Conservation (phyloP, 2,113 vertebrate species). For the Dermatemys mawii region DNA sequence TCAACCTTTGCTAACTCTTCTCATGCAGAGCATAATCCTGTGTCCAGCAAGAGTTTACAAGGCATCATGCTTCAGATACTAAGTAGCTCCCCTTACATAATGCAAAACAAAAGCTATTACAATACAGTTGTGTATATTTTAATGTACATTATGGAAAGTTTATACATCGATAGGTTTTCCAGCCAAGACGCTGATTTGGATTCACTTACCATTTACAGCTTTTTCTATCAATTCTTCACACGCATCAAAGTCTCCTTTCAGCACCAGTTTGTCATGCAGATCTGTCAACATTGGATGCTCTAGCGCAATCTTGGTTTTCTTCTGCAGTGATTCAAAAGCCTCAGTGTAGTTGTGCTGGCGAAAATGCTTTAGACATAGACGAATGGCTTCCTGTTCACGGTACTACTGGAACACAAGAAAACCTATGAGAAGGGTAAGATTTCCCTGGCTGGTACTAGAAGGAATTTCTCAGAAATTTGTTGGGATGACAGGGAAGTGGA, state of each 20-base stretch:
- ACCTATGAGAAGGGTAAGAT: slow-evolving; percentile 69
- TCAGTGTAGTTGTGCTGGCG: slow-evolving; percentile 99
- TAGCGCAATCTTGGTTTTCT: slow-evolving; percentile 96
- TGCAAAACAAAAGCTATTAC: not conserved
- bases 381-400: slow-evolving; percentile 99
- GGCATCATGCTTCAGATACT: not conserved
- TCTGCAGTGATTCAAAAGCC: slow-evolving; percentile 98
- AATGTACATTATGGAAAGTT: not conserved
- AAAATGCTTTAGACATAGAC: slow-evolving; percentile 98
- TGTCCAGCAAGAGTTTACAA: not conserved
- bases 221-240: slow-evolving; percentile 98
- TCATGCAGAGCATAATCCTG: not conserved
- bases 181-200: not conserved
- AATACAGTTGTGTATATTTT: not conserved
- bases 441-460: slow-evolving; percentile 24
- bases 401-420: slow-evolving; percentile 89
- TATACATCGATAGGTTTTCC: not conserved
- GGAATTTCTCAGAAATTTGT: not conserved
- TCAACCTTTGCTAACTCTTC: not conserved
- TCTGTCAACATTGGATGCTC: slow-evolving; percentile 98
- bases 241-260: slow-evolving; percentile 96
- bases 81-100: not conserved
- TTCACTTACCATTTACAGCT: slow-evolving; percentile 92
- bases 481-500: not conserved
- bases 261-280: slow-evolving; percentile 93